A percentile compares a stretch with the other conserved stretches of the same genome.
phyloP scores from a whole-genome alignment of 1,140 invertebrate species.

The Euglossa dilemma region DNA sequence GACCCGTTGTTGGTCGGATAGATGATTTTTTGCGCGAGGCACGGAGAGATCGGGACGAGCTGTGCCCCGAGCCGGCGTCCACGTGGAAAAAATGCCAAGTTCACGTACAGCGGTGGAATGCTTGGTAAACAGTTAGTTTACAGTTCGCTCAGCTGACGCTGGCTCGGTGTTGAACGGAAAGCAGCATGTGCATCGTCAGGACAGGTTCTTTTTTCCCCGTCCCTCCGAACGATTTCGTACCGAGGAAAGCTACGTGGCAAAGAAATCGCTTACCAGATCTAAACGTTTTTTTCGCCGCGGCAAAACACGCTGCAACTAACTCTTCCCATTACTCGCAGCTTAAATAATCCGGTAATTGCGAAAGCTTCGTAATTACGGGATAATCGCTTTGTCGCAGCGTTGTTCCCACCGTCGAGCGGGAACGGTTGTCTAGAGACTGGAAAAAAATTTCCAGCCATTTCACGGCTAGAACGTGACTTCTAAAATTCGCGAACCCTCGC shows the following conservation, averaged over 20 bases:
- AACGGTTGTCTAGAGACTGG: background rate
- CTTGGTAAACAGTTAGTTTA: conserved; percentile 20
- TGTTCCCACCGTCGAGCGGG: background rate
- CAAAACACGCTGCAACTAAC: background rate
- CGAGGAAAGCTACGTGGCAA: background rate
- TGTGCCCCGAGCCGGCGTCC: background rate
- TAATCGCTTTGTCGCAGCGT: background rate
- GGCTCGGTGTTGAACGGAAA: background rate
- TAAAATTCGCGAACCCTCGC: background rate
- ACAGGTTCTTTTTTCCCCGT: background rate
- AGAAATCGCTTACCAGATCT: background rate
- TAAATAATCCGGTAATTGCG: background rate
- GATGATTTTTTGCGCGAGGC: too few species aligned
- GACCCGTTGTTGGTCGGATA: too few species aligned
- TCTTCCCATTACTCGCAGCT: background rate
- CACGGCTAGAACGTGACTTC: background rate
- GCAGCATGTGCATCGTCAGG: background rate
- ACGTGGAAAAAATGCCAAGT: background rate
- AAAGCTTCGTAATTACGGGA: background rate
- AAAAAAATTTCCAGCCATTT: background rate
- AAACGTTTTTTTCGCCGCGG: background rate
- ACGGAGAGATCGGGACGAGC: background rate
- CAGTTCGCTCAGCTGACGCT: conserved; percentile 25
- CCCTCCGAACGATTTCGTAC: background rate
- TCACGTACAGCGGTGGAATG: conserved; percentile 6